phyloP scores from a whole-genome alignment of 2,113 vertebrate genomes.

The Hystrix cristata region DNA sequence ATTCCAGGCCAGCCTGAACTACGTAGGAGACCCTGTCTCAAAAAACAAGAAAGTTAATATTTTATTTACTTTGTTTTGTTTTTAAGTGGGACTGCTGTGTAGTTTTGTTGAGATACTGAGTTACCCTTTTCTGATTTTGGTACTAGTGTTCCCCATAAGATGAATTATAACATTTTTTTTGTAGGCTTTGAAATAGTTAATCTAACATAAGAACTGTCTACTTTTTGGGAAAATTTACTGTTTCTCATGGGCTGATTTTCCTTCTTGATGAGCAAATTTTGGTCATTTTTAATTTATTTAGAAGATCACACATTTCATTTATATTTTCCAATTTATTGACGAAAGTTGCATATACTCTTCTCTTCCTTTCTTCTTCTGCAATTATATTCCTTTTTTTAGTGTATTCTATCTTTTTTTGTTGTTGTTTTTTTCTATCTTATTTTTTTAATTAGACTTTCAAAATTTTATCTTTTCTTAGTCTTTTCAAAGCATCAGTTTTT shows the following conservation, averaged over 20 bases:
- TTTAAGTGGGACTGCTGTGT: not conserved
- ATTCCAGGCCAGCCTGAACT: not conserved
- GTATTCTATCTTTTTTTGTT: not conserved
- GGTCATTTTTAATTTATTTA: slow-evolving; percentile 14
- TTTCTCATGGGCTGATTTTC: not conserved
- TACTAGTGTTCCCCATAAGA: not conserved
- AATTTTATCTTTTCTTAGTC: not conserved
- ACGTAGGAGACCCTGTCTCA: not conserved
- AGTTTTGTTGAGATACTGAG: not conserved
- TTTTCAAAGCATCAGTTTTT: not conserved
- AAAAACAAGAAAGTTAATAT: not conserved
- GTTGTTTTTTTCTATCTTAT: not conserved
- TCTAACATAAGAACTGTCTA: not conserved
- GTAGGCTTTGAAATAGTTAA: not conserved
- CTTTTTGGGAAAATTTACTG: not conserved
- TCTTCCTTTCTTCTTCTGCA: not conserved
- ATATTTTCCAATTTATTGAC: not conserved
- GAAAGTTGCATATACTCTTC: not conserved
- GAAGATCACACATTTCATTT: not conserved
- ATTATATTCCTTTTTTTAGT: not conserved
- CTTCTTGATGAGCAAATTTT: not conserved
- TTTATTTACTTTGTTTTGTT: not conserved
- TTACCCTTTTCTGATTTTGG: not conserved
- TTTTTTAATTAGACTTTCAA: not conserved
- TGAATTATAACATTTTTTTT: not conserved